Evolutionary conservation across 2,797 vertebrate species (phyloP).

Genomic region (Poecilia picta): DNA sequence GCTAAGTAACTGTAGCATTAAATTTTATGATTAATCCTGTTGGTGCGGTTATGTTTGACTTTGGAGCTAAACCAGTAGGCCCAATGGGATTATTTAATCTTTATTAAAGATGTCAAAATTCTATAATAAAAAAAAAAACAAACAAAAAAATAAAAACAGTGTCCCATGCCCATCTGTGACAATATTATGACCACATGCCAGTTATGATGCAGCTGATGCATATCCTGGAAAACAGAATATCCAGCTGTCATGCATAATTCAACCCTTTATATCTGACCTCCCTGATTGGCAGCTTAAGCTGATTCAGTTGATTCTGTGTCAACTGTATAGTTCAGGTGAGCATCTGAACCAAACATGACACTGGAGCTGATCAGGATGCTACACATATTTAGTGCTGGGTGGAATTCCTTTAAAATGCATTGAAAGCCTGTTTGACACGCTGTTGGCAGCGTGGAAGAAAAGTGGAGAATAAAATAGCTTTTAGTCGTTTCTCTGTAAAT

Average conservation of each 20-base stretch:
- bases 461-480: background rate
- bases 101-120: background rate
- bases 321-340: background rate
- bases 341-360: background rate
- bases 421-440: background rate
- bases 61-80: background rate
- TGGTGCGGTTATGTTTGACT: background rate
- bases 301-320: background rate
- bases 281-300: background rate
- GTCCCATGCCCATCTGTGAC: background rate
- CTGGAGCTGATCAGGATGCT: background rate
- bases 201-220: background rate
- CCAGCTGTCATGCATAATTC: background rate
- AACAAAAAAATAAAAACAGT: background rate
- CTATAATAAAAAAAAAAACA: no score
- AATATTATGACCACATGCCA: background rate
- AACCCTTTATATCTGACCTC: background rate
- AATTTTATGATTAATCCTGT: background rate
- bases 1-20: background rate
- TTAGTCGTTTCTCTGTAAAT: background rate
- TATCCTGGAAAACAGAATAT: background rate
- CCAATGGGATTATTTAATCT: background rate
- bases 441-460: background rate
- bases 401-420: background rate
- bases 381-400: background rate